Conservation (phyloP, 1,140 invertebrate genomes). For the Aphelenchoides fujianensis region DNA sequence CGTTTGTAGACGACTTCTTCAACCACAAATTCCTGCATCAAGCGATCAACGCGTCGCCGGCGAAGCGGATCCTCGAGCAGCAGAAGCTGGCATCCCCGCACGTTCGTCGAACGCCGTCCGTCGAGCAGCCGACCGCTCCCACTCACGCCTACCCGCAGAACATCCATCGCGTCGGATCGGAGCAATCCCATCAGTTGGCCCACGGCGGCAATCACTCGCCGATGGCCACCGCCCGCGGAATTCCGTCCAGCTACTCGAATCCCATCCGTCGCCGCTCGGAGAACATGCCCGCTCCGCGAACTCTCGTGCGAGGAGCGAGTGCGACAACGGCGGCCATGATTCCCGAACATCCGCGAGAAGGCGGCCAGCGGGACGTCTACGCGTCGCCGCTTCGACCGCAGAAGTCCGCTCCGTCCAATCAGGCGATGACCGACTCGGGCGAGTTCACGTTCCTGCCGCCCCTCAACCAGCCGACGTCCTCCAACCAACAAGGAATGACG, state of each 20-base stretch:
- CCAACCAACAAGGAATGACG: slow-evolving; percentile 26
- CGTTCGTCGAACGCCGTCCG: not conserved
- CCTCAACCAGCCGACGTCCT: slow-evolving; percentile 29
- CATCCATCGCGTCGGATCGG: slow-evolving; percentile 5
- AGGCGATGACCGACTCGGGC: slow-evolving; percentile 51
- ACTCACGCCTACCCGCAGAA: not conserved
- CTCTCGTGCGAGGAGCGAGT: not conserved
- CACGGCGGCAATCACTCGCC: not conserved
- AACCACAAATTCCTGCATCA: slow-evolving; percentile 52
- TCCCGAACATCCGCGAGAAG: slow-evolving; percentile 7
- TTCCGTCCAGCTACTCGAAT: slow-evolving; percentile 10
- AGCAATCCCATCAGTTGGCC: slow-evolving; percentile 12
- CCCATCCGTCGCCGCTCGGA: slow-evolving; percentile 8
- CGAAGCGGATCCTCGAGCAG: slow-evolving; percentile 48
- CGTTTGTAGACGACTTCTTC: slow-evolving; percentile 60
- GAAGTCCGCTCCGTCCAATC: slow-evolving; percentile 15
- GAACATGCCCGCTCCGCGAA: slow-evolving; percentile 1
- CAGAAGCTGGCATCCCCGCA: slow-evolving; percentile 3
- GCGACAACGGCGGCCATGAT: not conserved
- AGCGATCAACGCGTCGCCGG: slow-evolving; percentile 29
- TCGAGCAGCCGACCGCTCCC: not conserved
- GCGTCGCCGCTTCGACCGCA: not conserved
- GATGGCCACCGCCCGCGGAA: not conserved
- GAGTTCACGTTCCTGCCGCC: slow-evolving; percentile 61
- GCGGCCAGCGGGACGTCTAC: not conserved